Conservation (phyloP, 2,797 vertebrate species). For the Phrynocephalus vlangalii region DNA sequence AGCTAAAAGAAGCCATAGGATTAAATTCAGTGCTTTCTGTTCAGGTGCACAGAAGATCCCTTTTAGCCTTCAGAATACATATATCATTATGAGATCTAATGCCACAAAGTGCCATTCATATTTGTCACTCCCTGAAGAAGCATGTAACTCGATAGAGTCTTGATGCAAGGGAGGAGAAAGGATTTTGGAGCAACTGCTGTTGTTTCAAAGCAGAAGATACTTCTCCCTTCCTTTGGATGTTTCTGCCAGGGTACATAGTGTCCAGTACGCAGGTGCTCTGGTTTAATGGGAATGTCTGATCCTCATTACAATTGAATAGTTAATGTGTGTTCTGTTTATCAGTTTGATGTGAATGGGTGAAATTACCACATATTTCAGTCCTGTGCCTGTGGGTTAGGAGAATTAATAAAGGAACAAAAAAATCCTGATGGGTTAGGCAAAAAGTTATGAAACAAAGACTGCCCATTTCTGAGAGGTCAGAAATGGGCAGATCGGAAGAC, state of each 20-base stretch:
- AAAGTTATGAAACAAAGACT: not conserved
- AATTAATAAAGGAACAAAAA: not conserved
- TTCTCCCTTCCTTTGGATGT: not conserved
- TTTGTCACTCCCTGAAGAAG: not conserved
- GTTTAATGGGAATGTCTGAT: not conserved
- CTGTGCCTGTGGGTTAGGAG: not conserved
- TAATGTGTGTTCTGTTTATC: not conserved
- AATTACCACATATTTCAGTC: not conserved
- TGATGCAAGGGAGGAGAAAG: not conserved
- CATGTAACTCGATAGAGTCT: not conserved
- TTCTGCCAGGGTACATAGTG: not conserved
- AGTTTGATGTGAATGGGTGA: conserved; percentile 9
- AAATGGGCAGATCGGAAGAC: not conserved
- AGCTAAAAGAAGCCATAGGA: not conserved
- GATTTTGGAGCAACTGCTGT: not conserved
- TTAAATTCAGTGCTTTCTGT: not conserved
- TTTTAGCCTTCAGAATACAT: not conserved
- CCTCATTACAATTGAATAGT: not conserved
- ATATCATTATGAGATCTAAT: not conserved
- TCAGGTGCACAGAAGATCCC: not conserved
- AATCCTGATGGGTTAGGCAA: not conserved
- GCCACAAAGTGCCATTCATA: not conserved
- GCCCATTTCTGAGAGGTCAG: not conserved
- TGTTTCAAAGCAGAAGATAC: not conserved
- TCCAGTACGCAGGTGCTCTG: not conserved